These are phyloP conservation scores for Phataginus tetradactyla DNA, from an alignment of 2,797 vertebrate genomes.

Conservation along the genomic window DNA sequence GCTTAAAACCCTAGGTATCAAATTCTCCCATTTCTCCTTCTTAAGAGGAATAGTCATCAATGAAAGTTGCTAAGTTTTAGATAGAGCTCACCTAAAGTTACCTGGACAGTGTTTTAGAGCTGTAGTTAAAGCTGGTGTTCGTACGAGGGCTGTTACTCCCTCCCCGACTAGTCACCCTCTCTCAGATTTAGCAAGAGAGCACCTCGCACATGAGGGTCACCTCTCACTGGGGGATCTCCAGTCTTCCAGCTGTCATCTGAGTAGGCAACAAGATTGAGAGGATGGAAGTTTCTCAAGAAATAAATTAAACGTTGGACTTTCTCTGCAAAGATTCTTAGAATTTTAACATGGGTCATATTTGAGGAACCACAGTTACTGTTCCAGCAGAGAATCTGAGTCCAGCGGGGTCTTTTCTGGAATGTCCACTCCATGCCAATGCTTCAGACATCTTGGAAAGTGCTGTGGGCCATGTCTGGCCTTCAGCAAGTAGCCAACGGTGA, in stretches of 20 bases:
- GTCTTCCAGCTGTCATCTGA: neutral
- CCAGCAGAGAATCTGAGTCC: neutral
- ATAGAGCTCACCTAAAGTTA: neutral
- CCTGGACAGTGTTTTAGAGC: neutral
- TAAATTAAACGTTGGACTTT: neutral
- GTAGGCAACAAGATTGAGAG: neutral
- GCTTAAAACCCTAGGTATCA: neutral
- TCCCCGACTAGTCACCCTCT: neutral
- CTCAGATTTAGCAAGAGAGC: neutral
- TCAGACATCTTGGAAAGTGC: neutral
- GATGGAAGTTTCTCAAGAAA: constrained; percentile 1
- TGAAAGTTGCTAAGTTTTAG: neutral
- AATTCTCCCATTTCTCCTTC: neutral
- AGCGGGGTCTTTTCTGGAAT: neutral
- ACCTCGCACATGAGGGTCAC: neutral
- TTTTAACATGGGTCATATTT: neutral
- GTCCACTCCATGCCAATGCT: neutral
- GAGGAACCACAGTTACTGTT: neutral
- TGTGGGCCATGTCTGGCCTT: neutral
- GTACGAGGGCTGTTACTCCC: neutral
- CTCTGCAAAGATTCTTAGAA: constrained; percentile 20
- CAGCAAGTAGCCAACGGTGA: neutral
- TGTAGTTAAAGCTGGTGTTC: neutral
- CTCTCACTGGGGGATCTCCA: neutral
- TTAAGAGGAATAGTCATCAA: neutral